Evolutionary conservation across 37 sponge, comb jelly and placozoan genomes (phyloP).

Genomic region (Spongilla lacustris): DNA sequence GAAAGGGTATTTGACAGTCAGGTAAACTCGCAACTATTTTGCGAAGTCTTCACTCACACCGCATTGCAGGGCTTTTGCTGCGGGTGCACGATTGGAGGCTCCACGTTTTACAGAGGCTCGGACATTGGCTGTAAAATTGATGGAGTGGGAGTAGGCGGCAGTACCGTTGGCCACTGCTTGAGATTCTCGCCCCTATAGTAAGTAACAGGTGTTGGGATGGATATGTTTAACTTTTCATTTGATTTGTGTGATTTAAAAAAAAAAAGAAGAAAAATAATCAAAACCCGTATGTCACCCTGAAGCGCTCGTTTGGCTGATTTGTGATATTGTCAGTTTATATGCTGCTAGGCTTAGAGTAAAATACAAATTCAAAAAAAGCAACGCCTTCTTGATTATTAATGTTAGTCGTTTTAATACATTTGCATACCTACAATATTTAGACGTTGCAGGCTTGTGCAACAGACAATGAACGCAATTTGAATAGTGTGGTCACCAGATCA

Average conservation of each 20-base stretch:
- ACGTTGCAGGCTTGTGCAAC: no score
- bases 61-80: conserved; percentile 75
- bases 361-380: no score
- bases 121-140: not conserved
- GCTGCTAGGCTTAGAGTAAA: no score
- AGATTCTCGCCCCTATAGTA: conserved; percentile 55
- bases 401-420: no score
- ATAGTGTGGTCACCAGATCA: no score
- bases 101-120: conserved; percentile 24
- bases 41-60: no score
- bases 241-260: not conserved
- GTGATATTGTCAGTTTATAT: no score
- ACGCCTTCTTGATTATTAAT: no score
- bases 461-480: no score
- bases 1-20: conserved; percentile 85
- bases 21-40: conserved; percentile 9
- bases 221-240: not conserved
- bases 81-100: conserved; percentile 16
- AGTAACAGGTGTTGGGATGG: not conserved
- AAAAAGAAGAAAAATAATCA: not conserved
- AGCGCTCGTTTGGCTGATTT: no score
- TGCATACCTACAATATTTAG: no score
- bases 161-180: conserved; percentile 61
- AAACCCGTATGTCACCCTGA: no score
- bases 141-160: not conserved